Conservation (phyloP, 2,888 invertebrate species). For the Deilephila porcellus region DNA sequence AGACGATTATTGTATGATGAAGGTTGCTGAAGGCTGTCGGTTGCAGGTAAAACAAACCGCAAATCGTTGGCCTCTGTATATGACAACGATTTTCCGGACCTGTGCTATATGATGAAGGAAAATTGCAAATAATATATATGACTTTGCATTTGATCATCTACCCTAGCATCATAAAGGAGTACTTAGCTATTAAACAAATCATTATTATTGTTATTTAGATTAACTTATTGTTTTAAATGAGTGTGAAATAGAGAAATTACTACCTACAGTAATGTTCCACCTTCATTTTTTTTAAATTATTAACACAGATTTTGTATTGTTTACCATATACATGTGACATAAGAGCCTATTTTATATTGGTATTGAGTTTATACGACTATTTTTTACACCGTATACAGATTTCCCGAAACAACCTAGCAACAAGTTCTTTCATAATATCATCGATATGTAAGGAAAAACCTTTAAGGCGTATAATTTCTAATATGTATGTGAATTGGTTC, state of each 20-base stretch:
- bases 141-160: neutral
- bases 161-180: no score
- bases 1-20: neutral
- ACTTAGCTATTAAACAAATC: no score
- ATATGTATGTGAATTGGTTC: conserved; percentile 21
- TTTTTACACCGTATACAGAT: neutral
- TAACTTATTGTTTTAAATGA: no score
- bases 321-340: no score
- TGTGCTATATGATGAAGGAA: neutral
- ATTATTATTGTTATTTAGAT: no score
- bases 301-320: no score
- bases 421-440: conserved; percentile 1
- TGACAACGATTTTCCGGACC: neutral
- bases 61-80: neutral
- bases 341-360: no score
- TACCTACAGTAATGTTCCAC: no score
- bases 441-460: conserved; percentile 3
- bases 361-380: neutral
- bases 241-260: no score
- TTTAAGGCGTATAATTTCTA: conserved; percentile 23
- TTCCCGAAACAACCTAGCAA: neutral
- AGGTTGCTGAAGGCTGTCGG: conserved; percentile 1
- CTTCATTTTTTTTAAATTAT: no score
- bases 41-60: conserved; percentile 3
- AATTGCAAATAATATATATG: neutral